A percentile compares a stretch with the other conserved stretches of the same genome.
Evolutionary conservation across 2,113 vertebrate species (phyloP).

Genomic region (Rhombomys opimus): DNA sequence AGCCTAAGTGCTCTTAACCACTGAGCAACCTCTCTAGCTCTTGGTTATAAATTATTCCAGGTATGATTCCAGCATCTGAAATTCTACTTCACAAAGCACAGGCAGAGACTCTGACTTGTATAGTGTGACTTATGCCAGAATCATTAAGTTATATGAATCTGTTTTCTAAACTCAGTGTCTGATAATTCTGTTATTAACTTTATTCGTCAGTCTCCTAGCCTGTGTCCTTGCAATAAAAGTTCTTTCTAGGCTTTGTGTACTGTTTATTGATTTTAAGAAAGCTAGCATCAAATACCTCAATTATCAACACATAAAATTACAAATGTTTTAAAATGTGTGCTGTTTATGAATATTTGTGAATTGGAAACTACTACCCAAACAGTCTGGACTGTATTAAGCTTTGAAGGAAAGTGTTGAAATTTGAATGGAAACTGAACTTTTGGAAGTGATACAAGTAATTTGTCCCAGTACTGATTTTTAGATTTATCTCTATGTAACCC

Average conservation of each 20-base stretch:
- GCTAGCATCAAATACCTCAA: background rate
- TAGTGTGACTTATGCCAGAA: background rate
- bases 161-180: background rate
- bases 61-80: background rate
- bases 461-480: background rate
- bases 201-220: background rate
- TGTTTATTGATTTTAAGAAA: background rate
- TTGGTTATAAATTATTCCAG: background rate
- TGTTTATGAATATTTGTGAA: conserved; percentile 61
- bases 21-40: background rate
- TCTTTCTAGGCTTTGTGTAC: conserved; percentile 32
- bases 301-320: conserved; percentile 26
- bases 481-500: conserved; percentile 19
- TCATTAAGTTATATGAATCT: background rate
- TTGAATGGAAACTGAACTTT: background rate
- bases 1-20: background rate
- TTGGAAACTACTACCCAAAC: conserved; percentile 42
- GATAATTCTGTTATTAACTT: background rate
- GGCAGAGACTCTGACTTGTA: background rate
- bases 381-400: background rate
- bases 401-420: conserved; percentile 30
- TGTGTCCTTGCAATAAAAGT: background rate
- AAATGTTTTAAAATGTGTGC: conserved; percentile 9
- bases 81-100: background rate
- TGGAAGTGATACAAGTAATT: conserved; percentile 32